Conservation (phyloP, 1,140 invertebrate genomes). For the Drosophila funebris region DNA sequence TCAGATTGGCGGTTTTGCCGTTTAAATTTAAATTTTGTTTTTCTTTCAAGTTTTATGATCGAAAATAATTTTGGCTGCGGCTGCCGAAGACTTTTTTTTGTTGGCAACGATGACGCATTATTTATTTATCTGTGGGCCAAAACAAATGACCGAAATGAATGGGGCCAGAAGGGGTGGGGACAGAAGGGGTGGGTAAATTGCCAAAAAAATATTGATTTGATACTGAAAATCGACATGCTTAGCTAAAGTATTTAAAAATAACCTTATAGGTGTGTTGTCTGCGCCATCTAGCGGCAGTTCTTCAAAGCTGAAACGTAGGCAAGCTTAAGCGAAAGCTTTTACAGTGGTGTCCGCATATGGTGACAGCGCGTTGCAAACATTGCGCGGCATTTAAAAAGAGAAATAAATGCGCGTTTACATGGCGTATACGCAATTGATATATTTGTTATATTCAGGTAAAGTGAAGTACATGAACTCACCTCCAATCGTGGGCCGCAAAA, state of each 20-base stretch:
- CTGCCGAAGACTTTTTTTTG: not conserved
- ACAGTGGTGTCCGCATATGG: constrained; percentile 22
- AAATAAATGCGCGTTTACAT: not conserved
- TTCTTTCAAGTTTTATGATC: constrained; percentile 40
- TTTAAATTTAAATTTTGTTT: constrained; percentile 38
- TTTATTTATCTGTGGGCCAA: constrained; percentile 52
- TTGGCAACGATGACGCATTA: constrained; percentile 49
- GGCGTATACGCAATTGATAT: not conserved
- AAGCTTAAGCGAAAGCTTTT: constrained; percentile 36
- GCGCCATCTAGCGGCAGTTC: constrained; percentile 27
- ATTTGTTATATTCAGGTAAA: not conserved
- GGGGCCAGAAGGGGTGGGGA: not conserved
- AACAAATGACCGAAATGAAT: constrained; percentile 12
- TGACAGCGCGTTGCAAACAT: not conserved
- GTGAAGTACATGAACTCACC: constrained; percentile 85
- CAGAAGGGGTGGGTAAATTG: not conserved
- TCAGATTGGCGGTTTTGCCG: constrained; percentile 15
- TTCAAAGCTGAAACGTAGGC: not conserved
- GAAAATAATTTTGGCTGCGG: constrained; percentile 34
- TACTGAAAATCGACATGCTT: constrained; percentile 1
- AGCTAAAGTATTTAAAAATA: not conserved
- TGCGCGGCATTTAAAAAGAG: not conserved
- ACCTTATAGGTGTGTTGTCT: not conserved
- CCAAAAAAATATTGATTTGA: constrained; percentile 27
- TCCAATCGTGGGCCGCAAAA: constrained; percentile 92